Conservation (phyloP, 2,888 invertebrate species). For the Disparrhopalites patrizii region DNA sequence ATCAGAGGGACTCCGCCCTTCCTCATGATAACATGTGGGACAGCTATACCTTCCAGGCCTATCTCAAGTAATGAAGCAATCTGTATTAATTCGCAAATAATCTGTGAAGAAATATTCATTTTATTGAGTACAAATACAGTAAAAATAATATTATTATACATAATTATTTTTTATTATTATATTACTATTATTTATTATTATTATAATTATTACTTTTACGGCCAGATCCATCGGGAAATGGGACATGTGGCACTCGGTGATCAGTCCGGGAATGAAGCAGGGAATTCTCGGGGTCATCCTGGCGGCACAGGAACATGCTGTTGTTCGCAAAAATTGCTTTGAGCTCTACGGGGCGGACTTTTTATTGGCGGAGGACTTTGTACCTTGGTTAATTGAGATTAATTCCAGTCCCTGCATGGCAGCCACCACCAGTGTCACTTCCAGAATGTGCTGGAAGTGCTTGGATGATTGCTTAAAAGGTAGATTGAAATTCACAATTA, state of each 20-base stretch:
- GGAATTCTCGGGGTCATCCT: slow-evolving; percentile 70
- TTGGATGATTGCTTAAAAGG: slow-evolving; percentile 84
- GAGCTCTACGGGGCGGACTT: slow-evolving; percentile 92
- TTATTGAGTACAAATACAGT: no score
- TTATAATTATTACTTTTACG: not conserved
- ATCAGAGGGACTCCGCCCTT: slow-evolving; percentile 57
- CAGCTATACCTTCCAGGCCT: slow-evolving; percentile 64
- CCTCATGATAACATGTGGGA: slow-evolving; percentile 83
- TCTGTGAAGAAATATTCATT: no score
- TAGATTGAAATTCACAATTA: slow-evolving; percentile 48
- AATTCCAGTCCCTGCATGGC: slow-evolving; percentile 82
- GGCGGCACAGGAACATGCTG: slow-evolving; percentile 62
- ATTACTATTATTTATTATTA: no score
- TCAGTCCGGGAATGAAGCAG: slow-evolving; percentile 80
- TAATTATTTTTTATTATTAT: not conserved
- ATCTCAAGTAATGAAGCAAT: slow-evolving; percentile 53
- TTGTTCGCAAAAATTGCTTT: slow-evolving; percentile 67
- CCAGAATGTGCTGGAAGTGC: slow-evolving; percentile 73
- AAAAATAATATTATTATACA: not conserved
- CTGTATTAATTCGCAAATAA: not conserved
- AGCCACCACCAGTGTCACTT: slow-evolving; percentile 79
- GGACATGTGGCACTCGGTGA: slow-evolving; percentile 50
- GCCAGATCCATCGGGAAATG: slow-evolving; percentile 10
- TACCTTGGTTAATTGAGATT: slow-evolving; percentile 87
- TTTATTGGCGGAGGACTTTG: slow-evolving; percentile 75